A percentile compares a stretch with the other conserved stretches of the same genome.
Conservation (phyloP, 37 sponge, comb jelly and placozoan species). For the Aphrocallistes beatrix region DNA sequence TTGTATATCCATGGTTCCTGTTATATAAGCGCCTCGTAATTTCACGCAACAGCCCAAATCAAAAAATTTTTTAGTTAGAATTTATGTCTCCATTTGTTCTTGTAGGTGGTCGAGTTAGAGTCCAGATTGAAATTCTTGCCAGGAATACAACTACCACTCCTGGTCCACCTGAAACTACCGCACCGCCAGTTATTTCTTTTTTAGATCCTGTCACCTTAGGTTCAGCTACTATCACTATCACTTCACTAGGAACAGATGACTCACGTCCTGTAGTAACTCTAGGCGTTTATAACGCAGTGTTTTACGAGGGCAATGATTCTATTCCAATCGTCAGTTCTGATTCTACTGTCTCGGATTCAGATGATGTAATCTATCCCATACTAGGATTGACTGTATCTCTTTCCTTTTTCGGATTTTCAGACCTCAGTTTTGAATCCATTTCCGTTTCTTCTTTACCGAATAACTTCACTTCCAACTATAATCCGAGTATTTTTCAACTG, state of each 20-base stretch:
- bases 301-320: not conserved
- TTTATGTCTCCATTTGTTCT: too few species aligned
- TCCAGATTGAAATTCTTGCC: not conserved
- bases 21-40: too few species aligned
- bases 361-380: not conserved
- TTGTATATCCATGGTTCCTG: too few species aligned
- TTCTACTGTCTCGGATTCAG: not conserved
- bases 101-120: not conserved
- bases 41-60: too few species aligned
- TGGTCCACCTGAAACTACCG: not conserved
- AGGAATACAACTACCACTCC: too few species aligned
- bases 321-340: not conserved
- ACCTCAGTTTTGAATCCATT: not conserved
- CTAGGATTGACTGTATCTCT: not conserved
- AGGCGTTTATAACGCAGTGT: not conserved
- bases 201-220: not conserved
- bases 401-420: not conserved
- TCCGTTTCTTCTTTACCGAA: not conserved
- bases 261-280: not conserved
- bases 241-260: constrained; percentile 7
- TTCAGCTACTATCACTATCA: not conserved
- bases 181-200: too few species aligned
- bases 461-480: not conserved
- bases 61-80: too few species aligned
- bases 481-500: not conserved